Conservation (phyloP, 1,140 invertebrate species). For the Polyergus mexicanus region DNA sequence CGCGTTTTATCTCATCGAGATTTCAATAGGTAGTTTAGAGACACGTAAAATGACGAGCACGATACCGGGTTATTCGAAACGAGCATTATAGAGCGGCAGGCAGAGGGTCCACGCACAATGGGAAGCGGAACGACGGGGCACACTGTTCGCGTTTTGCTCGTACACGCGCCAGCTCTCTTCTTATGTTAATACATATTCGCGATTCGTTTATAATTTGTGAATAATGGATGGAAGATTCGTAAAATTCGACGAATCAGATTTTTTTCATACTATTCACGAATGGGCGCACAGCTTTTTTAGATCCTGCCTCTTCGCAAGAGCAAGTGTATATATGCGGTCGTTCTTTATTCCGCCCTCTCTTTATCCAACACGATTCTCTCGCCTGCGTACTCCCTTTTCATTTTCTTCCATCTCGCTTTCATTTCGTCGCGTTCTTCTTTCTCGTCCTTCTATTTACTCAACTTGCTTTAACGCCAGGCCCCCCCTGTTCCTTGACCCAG, state of each 20-base stretch:
- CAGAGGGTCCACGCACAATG: constrained; percentile 27
- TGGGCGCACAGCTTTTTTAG: neutral
- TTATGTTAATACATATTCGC: neutral
- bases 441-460: constrained; percentile 13
- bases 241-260: too few relatives aligned
- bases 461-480: neutral
- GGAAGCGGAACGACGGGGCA: constrained; percentile 14
- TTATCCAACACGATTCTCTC: constrained; percentile 20
- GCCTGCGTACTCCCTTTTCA: constrained; percentile 22
- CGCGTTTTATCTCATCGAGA: constrained; percentile 52
- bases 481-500: constrained; percentile 32
- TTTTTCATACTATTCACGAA: too few relatives aligned
- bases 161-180: neutral
- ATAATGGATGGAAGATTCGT: too few relatives aligned
- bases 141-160: constrained; percentile 32
- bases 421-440: neutral
- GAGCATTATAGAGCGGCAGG: constrained; percentile 5
- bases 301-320: constrained; percentile 25
- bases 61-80: constrained; percentile 62
- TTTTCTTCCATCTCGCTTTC: constrained; percentile 11
- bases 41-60: constrained; percentile 61
- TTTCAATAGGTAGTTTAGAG: constrained; percentile 64
- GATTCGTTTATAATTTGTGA: too few relatives aligned
- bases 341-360: constrained; percentile 51
- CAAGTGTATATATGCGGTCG: constrained; percentile 47